Base-by-base conservation (phyloP, 2,113 vertebrate genomes). In the Lagenorhynchus albirostris region DNA sequence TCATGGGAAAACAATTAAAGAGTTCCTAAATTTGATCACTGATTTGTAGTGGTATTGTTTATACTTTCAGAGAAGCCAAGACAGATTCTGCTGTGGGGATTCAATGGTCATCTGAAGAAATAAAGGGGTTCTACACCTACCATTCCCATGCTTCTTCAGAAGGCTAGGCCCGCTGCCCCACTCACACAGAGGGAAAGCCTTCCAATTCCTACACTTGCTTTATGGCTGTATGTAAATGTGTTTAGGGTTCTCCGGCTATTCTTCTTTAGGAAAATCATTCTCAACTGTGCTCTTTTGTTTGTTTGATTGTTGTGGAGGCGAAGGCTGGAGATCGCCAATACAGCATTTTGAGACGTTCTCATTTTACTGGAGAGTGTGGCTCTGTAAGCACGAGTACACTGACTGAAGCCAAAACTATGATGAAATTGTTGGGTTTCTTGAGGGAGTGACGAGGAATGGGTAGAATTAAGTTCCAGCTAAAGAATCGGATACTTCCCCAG, bases 331-430 rank as follows among this genome's bases (percentile, higher is more conserved):
- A 63, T 29, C 53, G 68, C 36, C 88, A 63, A 82, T 10, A 36
- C 12, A 76, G 11, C 0, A 15, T 58, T 26, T 62, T 4, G 7
- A 94, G 92, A 96, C 41, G 55, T 53, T 89, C 62, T 76, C 10
- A 13, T 94, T 96, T 65, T 84, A 89, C 33, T 29, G 70, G 41
- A 96, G 12, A 88, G 10, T 89, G 96, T 80, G 74, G 36, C 83
- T 92, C 82, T 89, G 18, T 65, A 84, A 95, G 58, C 93, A 79
- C 55, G 62, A 60, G 4, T 18, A 86, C 9, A 13, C 9, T 53
- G 47, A 95, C 9, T n/a, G 36, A 96, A 94, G 60, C n/a, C 89
- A 87, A 92, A 74, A 36, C 53, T 60, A 8, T 36, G 71, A 92
- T n/a, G 68, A 89, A 94, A 80, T 83, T 80, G 21, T 73, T 95